These are phyloP conservation scores for Oreocharis arfaki DNA, from an alignment of 2,113 vertebrate species.

Conservation along the genomic window DNA sequence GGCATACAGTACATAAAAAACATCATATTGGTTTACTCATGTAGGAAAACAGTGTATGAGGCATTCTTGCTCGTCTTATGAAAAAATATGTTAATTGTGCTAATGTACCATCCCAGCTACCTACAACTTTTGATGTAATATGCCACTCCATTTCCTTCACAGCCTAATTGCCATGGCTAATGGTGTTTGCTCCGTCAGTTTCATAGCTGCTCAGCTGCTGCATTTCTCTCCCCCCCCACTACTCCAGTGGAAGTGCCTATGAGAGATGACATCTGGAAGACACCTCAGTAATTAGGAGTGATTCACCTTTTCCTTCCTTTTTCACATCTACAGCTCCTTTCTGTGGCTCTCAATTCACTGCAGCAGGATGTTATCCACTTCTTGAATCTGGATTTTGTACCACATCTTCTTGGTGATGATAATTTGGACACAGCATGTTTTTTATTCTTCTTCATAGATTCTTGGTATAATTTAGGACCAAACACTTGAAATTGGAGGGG, in stretches of 20 bases:
- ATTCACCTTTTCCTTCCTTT: neutral
- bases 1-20: neutral
- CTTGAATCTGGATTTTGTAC: neutral
- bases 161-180: neutral
- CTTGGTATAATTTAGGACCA: neutral
- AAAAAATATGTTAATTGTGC: neutral
- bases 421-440: neutral
- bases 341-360: neutral
- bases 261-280: neutral
- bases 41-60: neutral
- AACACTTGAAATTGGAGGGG: neutral
- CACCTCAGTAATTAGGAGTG: neutral
- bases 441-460: neutral
- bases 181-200: neutral
- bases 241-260: neutral
- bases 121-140: neutral
- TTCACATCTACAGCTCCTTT: neutral
- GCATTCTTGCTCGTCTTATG: neutral
- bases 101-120: neutral
- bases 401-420: neutral
- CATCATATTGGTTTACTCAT: neutral
- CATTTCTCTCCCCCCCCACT: accelerated
- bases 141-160: neutral
- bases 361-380: neutral
- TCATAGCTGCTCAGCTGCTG: neutral